These are phyloP conservation scores for Leptothorax acervorum DNA, from an alignment of 2,888 invertebrate genomes.

Conservation along the genomic window DNA sequence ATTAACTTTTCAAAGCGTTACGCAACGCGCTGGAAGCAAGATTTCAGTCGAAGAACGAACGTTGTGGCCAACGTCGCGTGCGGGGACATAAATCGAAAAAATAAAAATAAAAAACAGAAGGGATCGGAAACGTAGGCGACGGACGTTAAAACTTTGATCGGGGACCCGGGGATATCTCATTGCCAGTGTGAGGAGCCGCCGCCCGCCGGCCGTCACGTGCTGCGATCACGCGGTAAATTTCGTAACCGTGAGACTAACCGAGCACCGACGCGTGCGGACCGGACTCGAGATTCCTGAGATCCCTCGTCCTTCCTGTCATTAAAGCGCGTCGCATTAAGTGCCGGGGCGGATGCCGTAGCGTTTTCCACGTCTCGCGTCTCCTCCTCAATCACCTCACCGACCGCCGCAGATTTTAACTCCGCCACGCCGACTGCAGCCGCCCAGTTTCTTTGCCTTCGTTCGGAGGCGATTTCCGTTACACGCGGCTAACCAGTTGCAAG, in stretches of 20 bases:
- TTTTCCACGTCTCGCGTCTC: not conserved
- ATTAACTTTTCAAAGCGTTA: slow-evolving; percentile 5
- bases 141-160: not conserved
- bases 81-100: not conserved
- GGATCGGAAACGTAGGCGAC: too few relatives aligned
- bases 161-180: not conserved
- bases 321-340: slow-evolving; percentile 11
- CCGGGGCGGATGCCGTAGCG: slow-evolving; percentile 15
- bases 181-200: too few relatives aligned
- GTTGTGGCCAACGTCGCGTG: not conserved
- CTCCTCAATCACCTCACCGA: not conserved
- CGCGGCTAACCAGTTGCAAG: slow-evolving; percentile 30
- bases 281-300: not conserved
- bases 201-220: slow-evolving; percentile 65
- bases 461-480: slow-evolving; percentile 10
- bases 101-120: not conserved
- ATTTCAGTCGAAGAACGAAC: not conserved
- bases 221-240: slow-evolving; percentile 73
- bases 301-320: slow-evolving; percentile 49
- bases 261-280: not conserved
- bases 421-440: too few relatives aligned
- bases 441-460: too few relatives aligned
- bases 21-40: not conserved
- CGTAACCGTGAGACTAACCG: slow-evolving; percentile 10
- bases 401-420: not conserved